Evolutionary conservation across 2,888 invertebrate species (phyloP).

Genomic region (Synanthedon myopaeformis): DNA sequence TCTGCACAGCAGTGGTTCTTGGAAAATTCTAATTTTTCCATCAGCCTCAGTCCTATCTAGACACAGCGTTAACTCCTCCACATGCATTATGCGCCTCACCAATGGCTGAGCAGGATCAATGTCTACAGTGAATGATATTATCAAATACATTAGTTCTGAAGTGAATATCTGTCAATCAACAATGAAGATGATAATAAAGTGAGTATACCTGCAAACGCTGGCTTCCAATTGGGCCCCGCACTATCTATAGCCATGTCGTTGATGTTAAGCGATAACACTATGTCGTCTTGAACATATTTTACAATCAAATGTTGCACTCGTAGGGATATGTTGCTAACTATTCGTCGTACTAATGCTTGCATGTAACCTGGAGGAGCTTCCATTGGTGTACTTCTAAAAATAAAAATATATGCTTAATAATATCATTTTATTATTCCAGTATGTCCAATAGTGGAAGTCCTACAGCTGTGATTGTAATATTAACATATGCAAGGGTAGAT

Average conservation of each 20-base stretch:
- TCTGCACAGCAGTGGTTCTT: slow-evolving; percentile 92
- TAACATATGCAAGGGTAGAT: too few species aligned
- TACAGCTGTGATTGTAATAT: too few species aligned
- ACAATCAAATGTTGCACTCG: slow-evolving; percentile 93
- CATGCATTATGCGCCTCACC: slow-evolving; percentile 79
- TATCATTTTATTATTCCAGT: too few species aligned
- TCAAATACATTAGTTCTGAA: background rate
- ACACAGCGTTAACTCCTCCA: slow-evolving; percentile 92
- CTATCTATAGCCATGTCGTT: slow-evolving; percentile 85
- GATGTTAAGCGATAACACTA: slow-evolving; percentile 93
- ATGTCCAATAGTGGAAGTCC: too few species aligned
- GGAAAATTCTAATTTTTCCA: slow-evolving; percentile 93
- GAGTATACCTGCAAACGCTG: slow-evolving; percentile 81
- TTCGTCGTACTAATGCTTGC: slow-evolving; percentile 86
- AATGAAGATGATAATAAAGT: too few species aligned
- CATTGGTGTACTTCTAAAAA: slow-evolving; percentile 38
- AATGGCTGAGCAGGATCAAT: slow-evolving; percentile 52
- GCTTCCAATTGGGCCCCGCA: slow-evolving; percentile 84
- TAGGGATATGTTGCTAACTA: slow-evolving; percentile 92
- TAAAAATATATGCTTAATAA: too few species aligned
- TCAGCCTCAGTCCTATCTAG: slow-evolving; percentile 90
- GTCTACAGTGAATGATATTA: slow-evolving; percentile 60
- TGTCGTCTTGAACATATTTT: slow-evolving; percentile 96
- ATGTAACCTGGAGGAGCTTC: slow-evolving; percentile 86
- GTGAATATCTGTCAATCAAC: background rate